These are phyloP conservation scores for Rhynchopsitta pachyrhyncha DNA, from an alignment of 2,113 vertebrate species.

Conservation along the genomic window DNA sequence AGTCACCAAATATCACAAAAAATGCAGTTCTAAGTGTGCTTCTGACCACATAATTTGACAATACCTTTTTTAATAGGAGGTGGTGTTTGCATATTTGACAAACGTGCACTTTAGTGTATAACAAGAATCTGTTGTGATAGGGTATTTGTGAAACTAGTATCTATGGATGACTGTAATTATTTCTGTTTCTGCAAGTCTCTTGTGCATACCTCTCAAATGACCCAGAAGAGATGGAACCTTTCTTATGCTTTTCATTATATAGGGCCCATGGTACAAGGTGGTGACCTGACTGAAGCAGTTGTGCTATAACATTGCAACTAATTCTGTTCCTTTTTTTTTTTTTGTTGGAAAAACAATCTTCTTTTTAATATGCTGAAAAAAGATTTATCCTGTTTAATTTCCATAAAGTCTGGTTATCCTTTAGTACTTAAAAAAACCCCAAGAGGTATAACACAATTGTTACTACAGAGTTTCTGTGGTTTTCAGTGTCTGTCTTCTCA, in stretches of 20 bases:
- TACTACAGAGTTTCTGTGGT: not conserved
- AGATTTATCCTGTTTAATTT: not conserved
- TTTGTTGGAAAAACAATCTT: not conserved
- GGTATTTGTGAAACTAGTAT: constrained; percentile 2
- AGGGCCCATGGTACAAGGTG: not conserved
- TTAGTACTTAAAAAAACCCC: not conserved
- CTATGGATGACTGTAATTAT: not conserved
- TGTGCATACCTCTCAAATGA: constrained; percentile 14
- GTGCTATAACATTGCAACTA: not conserved
- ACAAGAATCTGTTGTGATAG: not conserved
- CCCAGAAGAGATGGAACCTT: not conserved
- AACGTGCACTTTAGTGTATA: constrained; percentile 18
- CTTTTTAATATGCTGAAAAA: not conserved
- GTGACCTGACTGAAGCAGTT: not conserved
- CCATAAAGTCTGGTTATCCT: not conserved
- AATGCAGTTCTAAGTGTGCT: not conserved
- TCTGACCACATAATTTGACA: not conserved
- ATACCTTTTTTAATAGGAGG: not conserved
- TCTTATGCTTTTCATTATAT: not conserved
- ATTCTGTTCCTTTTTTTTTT: not conserved
- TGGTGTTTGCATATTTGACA: constrained; percentile 1
- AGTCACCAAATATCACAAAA: constrained; percentile 17
- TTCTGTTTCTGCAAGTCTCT: constrained; percentile 2
- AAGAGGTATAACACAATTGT: not conserved
- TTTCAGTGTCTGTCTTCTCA: not conserved